Conservation (phyloP, 2,888 invertebrate species). For the Matsumyia berberina region DNA sequence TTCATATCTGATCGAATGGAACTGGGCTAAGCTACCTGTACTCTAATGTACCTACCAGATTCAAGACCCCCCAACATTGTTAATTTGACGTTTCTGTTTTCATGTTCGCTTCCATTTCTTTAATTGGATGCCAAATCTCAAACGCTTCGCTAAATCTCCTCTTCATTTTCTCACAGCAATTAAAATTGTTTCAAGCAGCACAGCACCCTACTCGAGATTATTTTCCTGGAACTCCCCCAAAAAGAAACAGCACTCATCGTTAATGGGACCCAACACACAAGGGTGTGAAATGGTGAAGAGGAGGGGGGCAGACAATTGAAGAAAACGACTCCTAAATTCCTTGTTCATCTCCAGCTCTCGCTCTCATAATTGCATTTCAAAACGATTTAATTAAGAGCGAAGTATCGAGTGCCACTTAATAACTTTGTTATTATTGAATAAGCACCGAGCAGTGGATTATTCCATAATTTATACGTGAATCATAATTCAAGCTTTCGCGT, state of each 20-base stretch:
- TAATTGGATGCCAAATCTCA: constrained; percentile 61
- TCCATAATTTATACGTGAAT: constrained; percentile 36
- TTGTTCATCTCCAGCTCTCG: constrained; percentile 23
- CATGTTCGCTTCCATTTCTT: constrained; percentile 5
- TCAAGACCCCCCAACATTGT: not conserved
- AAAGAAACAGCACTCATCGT: constrained; percentile 41
- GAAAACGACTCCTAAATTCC: constrained; percentile 36
- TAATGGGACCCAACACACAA: constrained; percentile 63
- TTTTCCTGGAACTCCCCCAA: constrained; percentile 25
- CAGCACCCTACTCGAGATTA: constrained; percentile 9
- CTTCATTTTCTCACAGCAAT: constrained; percentile 60
- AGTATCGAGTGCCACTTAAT: constrained; percentile 67
- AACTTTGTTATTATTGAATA: constrained; percentile 50
- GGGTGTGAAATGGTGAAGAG: constrained; percentile 39
- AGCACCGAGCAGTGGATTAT: constrained; percentile 49
- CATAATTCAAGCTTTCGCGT: constrained; percentile 30
- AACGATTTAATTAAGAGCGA: constrained; percentile 65
- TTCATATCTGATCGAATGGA: no score
- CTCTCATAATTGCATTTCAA: constrained; percentile 61
- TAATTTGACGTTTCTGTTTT: not conserved
- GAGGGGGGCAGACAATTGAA: constrained; percentile 43
- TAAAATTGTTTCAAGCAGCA: constrained; percentile 52
- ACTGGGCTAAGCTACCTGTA: no score
- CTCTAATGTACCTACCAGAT: no score
- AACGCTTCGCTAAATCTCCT: constrained; percentile 36